Evolutionary conservation across 2,888 invertebrate species (phyloP), one percentile per base, ranked within the genome.

Genomic region (Cremastinae sp.): DNA sequence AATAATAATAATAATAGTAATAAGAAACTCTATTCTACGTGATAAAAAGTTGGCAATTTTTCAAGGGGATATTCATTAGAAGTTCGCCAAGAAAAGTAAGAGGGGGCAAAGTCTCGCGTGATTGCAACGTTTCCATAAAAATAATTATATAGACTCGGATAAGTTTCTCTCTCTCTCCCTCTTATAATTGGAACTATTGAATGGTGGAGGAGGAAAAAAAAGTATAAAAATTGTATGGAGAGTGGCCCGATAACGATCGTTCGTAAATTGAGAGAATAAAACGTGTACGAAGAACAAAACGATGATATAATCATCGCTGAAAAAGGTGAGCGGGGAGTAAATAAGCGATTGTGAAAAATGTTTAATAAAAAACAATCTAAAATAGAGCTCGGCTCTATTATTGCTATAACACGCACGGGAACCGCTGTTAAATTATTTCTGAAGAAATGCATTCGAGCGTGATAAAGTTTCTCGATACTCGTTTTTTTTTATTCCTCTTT

Each of bases 11-110:
- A n/a, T n/a, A n/a, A n/a, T n/a, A n/a, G n/a, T n/a, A n/a, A n/a
- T n/a, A n/a, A n/a, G n/a, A n/a, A n/a, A n/a, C 28, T 58, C 43
- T 28, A 18, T 18, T 28, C n/a, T 41, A 8, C 49, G 51, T 43
- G 66, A 76, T 54, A 72, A 68, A 75, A 75, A 61, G 65, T 68
- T 51, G 47, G 64, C 69, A 69, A 76, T 76, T 68, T 58, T 47
- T 68, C 66, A 72, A 76, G 72, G 62, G 68, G 59, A 71, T 71
- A 66, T 66, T 54, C 56, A 54, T 71, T 66, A 66, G 62, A 62
- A 68, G 49, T 56, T 68, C 66, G 9, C 9, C n/a, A 51, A 16
- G 8, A 34, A 16, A 54, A 43, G 20, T 7, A 18, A 18, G 49
- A 18, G 20, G 3, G 49, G 18, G 49, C 0, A 16, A 61, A 54